Conservation (phyloP, 2,797 vertebrate genomes). For the Vultur gryphus region DNA sequence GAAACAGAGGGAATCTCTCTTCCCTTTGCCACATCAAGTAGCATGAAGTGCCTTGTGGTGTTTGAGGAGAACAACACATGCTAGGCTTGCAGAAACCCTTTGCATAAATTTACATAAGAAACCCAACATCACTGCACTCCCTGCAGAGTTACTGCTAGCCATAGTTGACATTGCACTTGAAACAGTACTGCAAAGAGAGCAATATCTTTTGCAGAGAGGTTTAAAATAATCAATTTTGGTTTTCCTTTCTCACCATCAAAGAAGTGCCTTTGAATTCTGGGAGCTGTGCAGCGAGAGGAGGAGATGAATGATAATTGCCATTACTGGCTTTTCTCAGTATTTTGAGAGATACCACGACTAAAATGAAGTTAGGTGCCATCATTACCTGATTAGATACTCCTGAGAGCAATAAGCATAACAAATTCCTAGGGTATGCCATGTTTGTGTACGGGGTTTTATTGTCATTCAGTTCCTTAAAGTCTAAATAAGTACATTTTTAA, state of each 20-base stretch:
- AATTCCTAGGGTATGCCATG: neutral
- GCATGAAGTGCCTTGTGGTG: conserved; percentile 21
- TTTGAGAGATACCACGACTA: neutral
- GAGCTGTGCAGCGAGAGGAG: neutral
- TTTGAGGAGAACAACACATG: conserved; percentile 47
- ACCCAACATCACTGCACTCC: conserved; percentile 32
- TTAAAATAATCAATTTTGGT: conserved; percentile 66
- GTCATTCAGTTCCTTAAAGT: neutral
- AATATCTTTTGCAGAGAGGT: conserved; percentile 6
- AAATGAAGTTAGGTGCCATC: neutral
- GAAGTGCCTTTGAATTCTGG: neutral
- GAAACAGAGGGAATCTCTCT: conserved; percentile 3
- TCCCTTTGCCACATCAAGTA: conserved; percentile 35
- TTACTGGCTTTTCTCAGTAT: neutral
- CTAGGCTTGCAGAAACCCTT: conserved; percentile 48
- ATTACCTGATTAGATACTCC: neutral
- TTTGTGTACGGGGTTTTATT: neutral
- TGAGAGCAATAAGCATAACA: neutral
- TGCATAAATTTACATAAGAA: conserved; percentile 74
- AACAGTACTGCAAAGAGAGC: conserved; percentile 30
- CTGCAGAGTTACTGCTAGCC: conserved; percentile 61
- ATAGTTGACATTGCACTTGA: conserved; percentile 57
- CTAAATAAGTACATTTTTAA: neutral
- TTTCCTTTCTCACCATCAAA: conserved; percentile 52
- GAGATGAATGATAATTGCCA: conserved; percentile 39